Conservation (phyloP, 2,797 vertebrate species). For the Spinus olivaceus region DNA sequence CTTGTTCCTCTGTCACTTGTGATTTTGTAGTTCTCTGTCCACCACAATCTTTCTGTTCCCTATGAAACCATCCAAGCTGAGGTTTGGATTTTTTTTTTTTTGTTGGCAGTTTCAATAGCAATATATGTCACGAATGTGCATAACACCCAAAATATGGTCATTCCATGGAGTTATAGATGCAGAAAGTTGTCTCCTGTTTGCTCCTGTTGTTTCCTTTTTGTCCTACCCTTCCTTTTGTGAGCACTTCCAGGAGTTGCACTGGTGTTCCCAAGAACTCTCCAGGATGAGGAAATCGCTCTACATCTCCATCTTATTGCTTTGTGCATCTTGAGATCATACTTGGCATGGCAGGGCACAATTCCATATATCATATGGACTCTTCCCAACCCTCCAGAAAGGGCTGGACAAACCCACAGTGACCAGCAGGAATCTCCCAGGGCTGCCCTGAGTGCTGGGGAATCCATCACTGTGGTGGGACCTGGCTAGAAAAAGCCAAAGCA, state of each 20-base stretch:
- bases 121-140: background rate
- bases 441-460: background rate
- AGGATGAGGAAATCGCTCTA: background rate
- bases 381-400: background rate
- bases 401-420: background rate
- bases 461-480: accelerated
- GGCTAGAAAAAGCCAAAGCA: background rate
- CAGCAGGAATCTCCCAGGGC: background rate
- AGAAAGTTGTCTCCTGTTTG: background rate
- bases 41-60: background rate
- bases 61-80: background rate
- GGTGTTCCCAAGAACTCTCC: background rate
- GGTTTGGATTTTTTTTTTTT: background rate
- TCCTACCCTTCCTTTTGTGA: background rate
- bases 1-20: background rate
- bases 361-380: no score
- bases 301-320: background rate
- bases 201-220: background rate
- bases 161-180: background rate
- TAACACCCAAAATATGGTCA: background rate
- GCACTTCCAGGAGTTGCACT: background rate
- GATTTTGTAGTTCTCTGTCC: background rate
- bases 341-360: background rate
- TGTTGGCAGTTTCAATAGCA: background rate
- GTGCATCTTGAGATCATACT: background rate